Percentiles rank a stretch among this genome's conserved stretches.
phyloP scores from a whole-genome alignment of 2,888 invertebrate genomes.

The Philonicus albiceps region DNA sequence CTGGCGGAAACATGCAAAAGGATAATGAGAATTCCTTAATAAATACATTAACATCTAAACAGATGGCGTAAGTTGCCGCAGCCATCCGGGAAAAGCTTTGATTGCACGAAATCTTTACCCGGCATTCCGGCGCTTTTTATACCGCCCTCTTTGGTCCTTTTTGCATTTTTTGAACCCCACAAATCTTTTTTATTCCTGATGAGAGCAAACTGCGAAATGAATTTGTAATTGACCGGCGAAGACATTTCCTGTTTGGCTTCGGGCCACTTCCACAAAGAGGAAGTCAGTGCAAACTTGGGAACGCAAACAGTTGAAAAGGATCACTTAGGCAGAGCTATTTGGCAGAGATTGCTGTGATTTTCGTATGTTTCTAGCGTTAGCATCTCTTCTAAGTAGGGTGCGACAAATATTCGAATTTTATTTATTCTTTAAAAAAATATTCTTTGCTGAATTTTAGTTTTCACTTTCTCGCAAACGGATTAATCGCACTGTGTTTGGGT shows the following conservation, averaged over 20 bases:
- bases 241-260: constrained; percentile 38
- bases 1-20: constrained; percentile 38
- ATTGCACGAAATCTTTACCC: constrained; percentile 30
- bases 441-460: too few relatives aligned
- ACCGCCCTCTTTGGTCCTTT: not conserved
- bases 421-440: too few relatives aligned
- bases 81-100: not conserved
- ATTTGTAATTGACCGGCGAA: constrained; percentile 41
- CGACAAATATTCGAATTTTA: too few relatives aligned
- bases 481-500: too few relatives aligned
- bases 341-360: not conserved
- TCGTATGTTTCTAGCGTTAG: not conserved
- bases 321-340: not conserved
- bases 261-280: constrained; percentile 19
- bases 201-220: constrained; percentile 32
- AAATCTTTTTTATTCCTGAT: constrained; percentile 22
- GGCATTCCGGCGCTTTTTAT: not conserved
- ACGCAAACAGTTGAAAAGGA: not conserved
- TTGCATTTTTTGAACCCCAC: constrained; percentile 11
- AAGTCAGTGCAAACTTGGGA: not conserved
- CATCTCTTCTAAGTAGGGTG: not conserved
- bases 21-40: constrained; percentile 44
- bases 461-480: too few relatives aligned
- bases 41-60: constrained; percentile 46
- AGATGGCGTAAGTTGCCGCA: constrained; percentile 11